A percentile compares a stretch with the other conserved stretches of the same genome.
Evolutionary conservation across 2,113 vertebrate species (phyloP).

Genomic region (Pluvialis apricaria): DNA sequence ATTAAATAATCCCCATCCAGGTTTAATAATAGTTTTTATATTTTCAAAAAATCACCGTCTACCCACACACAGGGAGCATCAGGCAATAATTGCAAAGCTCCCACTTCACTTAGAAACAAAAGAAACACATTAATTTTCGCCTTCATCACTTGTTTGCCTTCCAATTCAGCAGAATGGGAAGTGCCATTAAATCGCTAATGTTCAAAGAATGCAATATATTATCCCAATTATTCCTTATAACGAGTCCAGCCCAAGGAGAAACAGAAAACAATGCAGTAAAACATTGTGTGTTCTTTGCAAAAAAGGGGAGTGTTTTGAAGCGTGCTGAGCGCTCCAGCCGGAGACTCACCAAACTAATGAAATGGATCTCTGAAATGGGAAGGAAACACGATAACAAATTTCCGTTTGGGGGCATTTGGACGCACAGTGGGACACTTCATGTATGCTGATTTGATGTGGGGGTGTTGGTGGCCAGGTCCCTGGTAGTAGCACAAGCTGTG

Average conservation of each 20-base stretch:
- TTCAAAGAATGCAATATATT: neutral
- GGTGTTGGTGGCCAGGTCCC: neutral
- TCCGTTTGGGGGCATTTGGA: neutral
- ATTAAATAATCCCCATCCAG: neutral
- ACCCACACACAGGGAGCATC: accelerated
- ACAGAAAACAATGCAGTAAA: neutral
- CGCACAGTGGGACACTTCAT: neutral
- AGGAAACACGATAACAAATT: neutral
- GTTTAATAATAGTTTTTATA: neutral
- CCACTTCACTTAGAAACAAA: neutral
- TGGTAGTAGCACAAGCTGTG: neutral
- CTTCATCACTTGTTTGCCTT: neutral
- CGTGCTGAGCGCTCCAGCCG: neutral
- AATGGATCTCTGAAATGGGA: neutral
- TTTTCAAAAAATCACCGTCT: neutral
- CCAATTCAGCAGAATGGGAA: neutral
- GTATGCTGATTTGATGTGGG: neutral
- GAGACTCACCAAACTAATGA: neutral
- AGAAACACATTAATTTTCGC: neutral
- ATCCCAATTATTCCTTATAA: neutral
- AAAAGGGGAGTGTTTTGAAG: neutral
- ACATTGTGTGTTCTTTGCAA: neutral
- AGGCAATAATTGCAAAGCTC: neutral
- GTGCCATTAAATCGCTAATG: neutral
- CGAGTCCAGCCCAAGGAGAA: neutral